phyloP scores from a whole-genome alignment of 35 echinoderm and acorn worm genomes.

The Lytechinus pictus region DNA sequence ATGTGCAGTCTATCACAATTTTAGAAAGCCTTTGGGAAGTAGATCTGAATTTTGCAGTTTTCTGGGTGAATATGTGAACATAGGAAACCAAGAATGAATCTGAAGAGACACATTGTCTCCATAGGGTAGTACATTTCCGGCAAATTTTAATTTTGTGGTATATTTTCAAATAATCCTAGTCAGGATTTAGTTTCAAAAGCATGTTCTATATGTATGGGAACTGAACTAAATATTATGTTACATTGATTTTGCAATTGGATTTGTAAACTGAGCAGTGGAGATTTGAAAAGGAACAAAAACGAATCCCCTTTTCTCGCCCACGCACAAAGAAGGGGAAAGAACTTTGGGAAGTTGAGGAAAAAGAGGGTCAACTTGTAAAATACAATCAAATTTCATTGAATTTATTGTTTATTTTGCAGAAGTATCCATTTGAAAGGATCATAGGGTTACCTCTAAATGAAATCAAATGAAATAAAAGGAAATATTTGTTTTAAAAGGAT shows the following conservation, averaged over 20 bases:
- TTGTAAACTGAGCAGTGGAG: background rate
- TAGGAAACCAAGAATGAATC: background rate
- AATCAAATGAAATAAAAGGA: no score
- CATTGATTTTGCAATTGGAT: background rate
- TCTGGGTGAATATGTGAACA: background rate
- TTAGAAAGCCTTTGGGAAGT: background rate
- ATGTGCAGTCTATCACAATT: no score
- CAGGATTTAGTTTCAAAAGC: background rate
- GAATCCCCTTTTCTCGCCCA: background rate
- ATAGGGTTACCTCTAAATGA: background rate
- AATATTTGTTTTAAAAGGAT: no score
- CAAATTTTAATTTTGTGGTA: background rate
- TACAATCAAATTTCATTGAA: slow-evolving; percentile 5
- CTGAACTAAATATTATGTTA: background rate
- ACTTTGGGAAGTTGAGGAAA: background rate
- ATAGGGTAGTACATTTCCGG: background rate
- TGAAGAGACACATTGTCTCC: background rate
- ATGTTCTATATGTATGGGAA: background rate
- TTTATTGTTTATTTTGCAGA: background rate
- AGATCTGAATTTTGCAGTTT: background rate
- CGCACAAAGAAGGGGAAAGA: background rate
- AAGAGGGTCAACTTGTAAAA: slow-evolving; percentile 11
- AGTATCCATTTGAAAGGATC: background rate
- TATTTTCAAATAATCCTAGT: background rate
- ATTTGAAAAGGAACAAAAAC: background rate